These are phyloP conservation scores for Sinhomidia bicolor DNA, from an alignment of 2,888 invertebrate species.

Conservation along the genomic window DNA sequence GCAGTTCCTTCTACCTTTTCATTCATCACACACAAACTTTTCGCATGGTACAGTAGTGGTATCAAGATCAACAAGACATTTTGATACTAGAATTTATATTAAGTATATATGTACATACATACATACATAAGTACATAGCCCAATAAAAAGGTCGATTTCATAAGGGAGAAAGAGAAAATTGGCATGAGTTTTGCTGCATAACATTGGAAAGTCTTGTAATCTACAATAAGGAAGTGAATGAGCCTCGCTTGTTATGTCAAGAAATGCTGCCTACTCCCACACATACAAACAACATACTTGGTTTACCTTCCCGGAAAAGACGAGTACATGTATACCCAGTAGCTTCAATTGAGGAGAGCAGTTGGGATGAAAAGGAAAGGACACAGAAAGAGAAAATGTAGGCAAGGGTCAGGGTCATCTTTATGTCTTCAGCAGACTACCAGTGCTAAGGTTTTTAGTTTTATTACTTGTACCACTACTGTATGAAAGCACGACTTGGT, in stretches of 20 bases:
- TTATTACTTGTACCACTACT: not conserved
- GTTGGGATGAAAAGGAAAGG: constrained; percentile 69
- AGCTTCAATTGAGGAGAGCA: not conserved
- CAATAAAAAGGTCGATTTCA: no score
- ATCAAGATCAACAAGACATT: no score
- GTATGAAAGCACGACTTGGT: not conserved
- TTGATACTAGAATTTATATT: no score
- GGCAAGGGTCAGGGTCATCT: constrained; percentile 61
- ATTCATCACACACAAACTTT: not conserved
- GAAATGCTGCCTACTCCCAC: not conserved
- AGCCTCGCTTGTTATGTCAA: not conserved
- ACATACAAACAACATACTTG: not conserved
- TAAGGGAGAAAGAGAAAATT: no score
- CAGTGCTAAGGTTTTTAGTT: no score
- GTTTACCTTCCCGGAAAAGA: not conserved
- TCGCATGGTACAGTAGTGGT: no score
- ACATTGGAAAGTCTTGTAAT: not conserved
- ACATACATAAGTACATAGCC: no score
- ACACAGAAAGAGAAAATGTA: constrained; percentile 49
- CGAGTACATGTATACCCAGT: no score
- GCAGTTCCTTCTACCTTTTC: no score
- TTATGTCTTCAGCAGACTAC: constrained; percentile 38
- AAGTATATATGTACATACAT: no score
- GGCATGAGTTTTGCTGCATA: not conserved
- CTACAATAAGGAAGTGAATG: constrained; percentile 22